Base-by-base conservation (phyloP, 2,113 vertebrate species). In the Gymnobelideus leadbeateri region DNA sequence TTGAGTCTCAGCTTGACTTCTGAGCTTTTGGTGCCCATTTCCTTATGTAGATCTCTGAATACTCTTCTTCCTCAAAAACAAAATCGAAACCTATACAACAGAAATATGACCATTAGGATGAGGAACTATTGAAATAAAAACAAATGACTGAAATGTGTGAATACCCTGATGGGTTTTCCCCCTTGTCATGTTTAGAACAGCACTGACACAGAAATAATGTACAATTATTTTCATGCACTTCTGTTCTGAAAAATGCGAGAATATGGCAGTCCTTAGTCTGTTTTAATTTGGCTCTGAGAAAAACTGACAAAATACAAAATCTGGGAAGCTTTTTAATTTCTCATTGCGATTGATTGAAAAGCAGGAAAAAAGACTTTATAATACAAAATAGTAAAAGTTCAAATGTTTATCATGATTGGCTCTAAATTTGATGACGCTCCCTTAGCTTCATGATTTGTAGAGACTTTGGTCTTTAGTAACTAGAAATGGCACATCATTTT, bases 31-130 rank as follows among this genome's bases (percentile, higher is more conserved):
- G 5, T 19, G 16, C 61, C 49, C 37, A 46, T 50, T 26, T 16
- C 1, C 0, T 47, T 51, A 51, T 23, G 50, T 51, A 24, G 5
- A 23, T 16, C 77, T 31, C n/a, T 23, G 8, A 23, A 25, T 68
- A 47, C 8, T 49, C 53, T 51, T 51, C 52, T 51, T 37, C 46
- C 91, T 57, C 91, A 8, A 97, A 89, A 95, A 61, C 90, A 91
- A 47, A 37, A 47, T 11, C 97, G 7, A 98, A 97, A 97, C 97
- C 97, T 96, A 96, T 93, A 95, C 43, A 91, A 89, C 6, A 37
- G 53, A 90, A 91, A 91, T 9, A 10, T 19, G 12, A 57, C 61
- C 91, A 51, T 10, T 16, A 31, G 93, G 61, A 92, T 89, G 24
- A 94, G 50, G 49, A n/a, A 53, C 90, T 52, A 50, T 57, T 49